Conservation (phyloP, 2,797 vertebrate genomes). For the Catamblyrhynchus diadema region DNA sequence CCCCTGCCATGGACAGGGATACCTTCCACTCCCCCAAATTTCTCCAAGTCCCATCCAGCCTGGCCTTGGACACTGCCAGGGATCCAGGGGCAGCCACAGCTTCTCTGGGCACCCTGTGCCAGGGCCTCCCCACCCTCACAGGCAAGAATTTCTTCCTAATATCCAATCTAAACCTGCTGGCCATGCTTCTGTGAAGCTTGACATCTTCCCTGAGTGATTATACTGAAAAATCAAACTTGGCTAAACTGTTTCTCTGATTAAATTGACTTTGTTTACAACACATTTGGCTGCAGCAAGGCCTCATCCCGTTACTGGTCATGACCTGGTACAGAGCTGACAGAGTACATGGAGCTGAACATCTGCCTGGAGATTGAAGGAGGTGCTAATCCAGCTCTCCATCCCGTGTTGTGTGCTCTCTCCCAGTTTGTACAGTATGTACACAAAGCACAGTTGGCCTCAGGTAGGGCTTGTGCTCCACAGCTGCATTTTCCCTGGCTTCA, state of each 20-base stretch:
- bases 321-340: slow-evolving; percentile 30
- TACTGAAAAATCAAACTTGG: background rate
- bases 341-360: background rate
- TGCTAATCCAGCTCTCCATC: background rate
- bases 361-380: background rate
- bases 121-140: accelerated
- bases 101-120: background rate
- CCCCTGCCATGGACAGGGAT: background rate
- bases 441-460: slow-evolving; percentile 23
- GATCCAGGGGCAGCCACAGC: background rate
- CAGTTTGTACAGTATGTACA: slow-evolving; percentile 50
- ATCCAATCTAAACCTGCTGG: background rate
- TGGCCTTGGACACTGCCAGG: background rate
- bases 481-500: slow-evolving; percentile 10
- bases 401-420: background rate
- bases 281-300: background rate
- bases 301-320: slow-evolving; percentile 16
- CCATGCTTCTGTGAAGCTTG: background rate
- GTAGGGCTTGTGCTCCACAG: slow-evolving; percentile 18
- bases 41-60: background rate
- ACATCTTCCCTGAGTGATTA: background rate
- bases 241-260: background rate
- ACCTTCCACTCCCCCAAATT: accelerated
- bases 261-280: background rate
- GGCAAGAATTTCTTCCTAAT: background rate